Percentiles rank a stretch among this genome's conserved stretches.
phyloP scores from a whole-genome alignment of 2,888 invertebrate species.

The Yponomeuta evonymella region DNA sequence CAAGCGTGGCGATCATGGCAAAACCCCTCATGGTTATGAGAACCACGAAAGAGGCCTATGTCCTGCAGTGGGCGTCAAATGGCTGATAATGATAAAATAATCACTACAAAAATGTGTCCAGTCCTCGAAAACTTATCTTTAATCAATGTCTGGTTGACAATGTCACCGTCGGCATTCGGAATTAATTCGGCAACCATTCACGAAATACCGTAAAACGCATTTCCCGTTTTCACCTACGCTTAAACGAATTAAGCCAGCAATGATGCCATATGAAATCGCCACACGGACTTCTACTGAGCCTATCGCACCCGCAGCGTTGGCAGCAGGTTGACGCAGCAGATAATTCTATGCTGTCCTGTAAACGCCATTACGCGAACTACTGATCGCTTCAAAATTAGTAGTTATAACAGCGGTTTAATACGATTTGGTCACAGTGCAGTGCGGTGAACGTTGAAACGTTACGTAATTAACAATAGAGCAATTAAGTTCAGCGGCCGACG shows the following conservation, averaged over 20 bases:
- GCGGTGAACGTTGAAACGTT: constrained; percentile 64
- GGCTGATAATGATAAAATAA: too few relatives aligned
- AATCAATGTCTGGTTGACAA: neutral
- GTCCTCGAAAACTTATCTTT: neutral
- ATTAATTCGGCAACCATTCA: constrained; percentile 21
- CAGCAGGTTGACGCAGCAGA: constrained; percentile 17
- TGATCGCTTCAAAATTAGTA: constrained; percentile 35
- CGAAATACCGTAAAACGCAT: constrained; percentile 20
- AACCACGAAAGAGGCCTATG: too few relatives aligned
- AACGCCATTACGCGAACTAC: constrained; percentile 18
- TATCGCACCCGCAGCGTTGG: constrained; percentile 13
- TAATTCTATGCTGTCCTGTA: constrained; percentile 22
- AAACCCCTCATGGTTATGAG: too few relatives aligned
- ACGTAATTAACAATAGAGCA: constrained; percentile 75
- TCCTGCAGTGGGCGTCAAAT: too few relatives aligned
- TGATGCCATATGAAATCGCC: constrained; percentile 11
- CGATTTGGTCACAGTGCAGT: constrained; percentile 50
- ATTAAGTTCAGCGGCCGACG: constrained; percentile 63
- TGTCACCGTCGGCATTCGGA: neutral
- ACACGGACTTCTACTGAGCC: neutral
- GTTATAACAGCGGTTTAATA: constrained; percentile 46
- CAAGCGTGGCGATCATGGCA: too few relatives aligned
- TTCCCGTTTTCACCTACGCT: constrained; percentile 21
- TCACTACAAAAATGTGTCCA: too few relatives aligned
- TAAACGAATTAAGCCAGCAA: constrained; percentile 11